Conservation (phyloP, 2,888 invertebrate species). For the Azorinus chamasolen region DNA sequence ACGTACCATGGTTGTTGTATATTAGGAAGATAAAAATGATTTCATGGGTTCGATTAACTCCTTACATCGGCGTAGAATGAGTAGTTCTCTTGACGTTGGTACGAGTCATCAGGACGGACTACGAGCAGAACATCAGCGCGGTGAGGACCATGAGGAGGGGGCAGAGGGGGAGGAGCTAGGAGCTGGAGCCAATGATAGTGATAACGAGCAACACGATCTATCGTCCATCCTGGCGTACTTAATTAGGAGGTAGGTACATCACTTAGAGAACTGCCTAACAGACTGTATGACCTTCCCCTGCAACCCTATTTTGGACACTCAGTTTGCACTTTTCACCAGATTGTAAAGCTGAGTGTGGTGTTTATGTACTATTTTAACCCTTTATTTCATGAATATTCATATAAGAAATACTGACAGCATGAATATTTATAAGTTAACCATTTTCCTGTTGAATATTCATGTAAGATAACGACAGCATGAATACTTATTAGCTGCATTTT, state of each 20-base stretch:
- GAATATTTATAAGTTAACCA: no score
- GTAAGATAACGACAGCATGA: no score
- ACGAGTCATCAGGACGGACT: constrained; percentile 6
- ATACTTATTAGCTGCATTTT: no score
- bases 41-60: constrained; percentile 68
- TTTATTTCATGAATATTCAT: no score
- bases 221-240: constrained; percentile 78
- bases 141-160: constrained; percentile 13
- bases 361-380: no score
- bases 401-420: no score
- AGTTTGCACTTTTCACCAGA: no score
- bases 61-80: constrained; percentile 64
- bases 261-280: background rate
- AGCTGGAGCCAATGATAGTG: constrained; percentile 28
- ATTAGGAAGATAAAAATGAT: constrained; percentile 40
- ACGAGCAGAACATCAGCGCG: constrained; percentile 1
- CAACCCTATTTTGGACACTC: no score
- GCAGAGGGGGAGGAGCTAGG: constrained; percentile 6
- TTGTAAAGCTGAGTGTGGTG: no score
- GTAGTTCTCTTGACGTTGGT: constrained; percentile 49
- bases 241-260: constrained; percentile 73
- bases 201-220: constrained; percentile 73
- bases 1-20: no score
- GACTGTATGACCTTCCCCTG: no score
- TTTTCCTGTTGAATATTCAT: no score